Evolutionary conservation across 2,113 vertebrate species (phyloP).

Genomic region (Eulacestoma nigropectus): DNA sequence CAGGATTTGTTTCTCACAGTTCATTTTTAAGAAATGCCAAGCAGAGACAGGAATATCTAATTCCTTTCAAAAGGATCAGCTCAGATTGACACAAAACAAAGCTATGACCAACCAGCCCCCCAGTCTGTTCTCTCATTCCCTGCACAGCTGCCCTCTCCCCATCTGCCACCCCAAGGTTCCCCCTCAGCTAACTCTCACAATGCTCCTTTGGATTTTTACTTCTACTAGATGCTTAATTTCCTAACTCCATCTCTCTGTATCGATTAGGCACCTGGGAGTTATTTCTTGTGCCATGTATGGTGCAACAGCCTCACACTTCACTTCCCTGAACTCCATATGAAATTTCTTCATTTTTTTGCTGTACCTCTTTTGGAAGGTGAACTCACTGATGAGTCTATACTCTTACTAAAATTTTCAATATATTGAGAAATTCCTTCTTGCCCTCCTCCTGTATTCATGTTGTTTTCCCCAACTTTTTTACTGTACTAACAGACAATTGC

Average conservation of each 20-base stretch:
- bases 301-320: background rate
- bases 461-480: background rate
- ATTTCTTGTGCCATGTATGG: background rate
- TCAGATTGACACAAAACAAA: background rate
- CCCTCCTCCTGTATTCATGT: background rate
- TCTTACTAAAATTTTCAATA: background rate
- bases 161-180: background rate
- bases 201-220: background rate
- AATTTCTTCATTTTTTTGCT: background rate
- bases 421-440: background rate
- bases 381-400: background rate
- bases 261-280: background rate
- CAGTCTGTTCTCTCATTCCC: background rate
- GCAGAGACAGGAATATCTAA: background rate
- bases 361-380: background rate
- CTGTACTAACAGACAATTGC: background rate
- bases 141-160: background rate
- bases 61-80: background rate
- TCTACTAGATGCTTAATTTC: background rate
- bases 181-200: background rate
- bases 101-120: background rate
- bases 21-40: background rate
- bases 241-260: background rate
- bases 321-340: background rate
- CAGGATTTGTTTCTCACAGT: background rate